Evolutionary conservation across 2,113 vertebrate genomes (phyloP).

Genomic region (Gambusia affinis): DNA sequence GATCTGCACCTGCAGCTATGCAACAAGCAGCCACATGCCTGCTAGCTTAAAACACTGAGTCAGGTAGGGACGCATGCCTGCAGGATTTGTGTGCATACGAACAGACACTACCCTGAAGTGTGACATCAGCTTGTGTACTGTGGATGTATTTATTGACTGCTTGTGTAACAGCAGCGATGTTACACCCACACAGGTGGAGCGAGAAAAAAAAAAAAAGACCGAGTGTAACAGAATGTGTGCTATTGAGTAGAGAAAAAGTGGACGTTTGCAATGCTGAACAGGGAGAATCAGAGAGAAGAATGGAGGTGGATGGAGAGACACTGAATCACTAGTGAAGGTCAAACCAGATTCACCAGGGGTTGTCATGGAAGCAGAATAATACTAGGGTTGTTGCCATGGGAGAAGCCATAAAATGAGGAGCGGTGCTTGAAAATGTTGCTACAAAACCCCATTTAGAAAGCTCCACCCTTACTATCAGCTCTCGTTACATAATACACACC

Average conservation of each 20-base stretch:
- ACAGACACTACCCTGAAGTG: conserved; percentile 60
- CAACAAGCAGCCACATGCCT: conserved; percentile 65
- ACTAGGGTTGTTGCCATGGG: conserved; percentile 74
- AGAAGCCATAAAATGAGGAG: conserved; percentile 63
- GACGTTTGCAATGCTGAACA: conserved; percentile 48
- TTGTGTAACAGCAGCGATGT: conserved; percentile 65
- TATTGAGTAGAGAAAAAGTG: conserved; percentile 29
- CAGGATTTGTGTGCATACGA: conserved; percentile 24
- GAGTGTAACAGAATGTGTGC: conserved; percentile 50
- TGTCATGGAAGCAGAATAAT: conserved; percentile 77
- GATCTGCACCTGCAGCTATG: conserved; percentile 62
- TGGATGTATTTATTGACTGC: conserved; percentile 53
- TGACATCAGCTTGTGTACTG: conserved; percentile 58
- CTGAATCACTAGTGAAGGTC: conserved; percentile 76
- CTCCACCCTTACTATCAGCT: conserved; percentile 46
- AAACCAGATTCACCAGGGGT: conserved; percentile 71
- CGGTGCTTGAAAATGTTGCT: conserved; percentile 43
- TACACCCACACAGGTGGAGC: conserved; percentile 66
- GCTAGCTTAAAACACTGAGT: conserved; percentile 48
- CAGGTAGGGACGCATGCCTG: conserved; percentile 45
- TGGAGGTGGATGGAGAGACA: conserved; percentile 69
- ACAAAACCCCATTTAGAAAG: conserved; percentile 51
- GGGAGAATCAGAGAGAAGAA: conserved; percentile 56
- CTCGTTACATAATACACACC: conserved; percentile 43
- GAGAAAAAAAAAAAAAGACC: conserved; percentile 3